Evolutionary conservation across 2,113 vertebrate species (phyloP).

Genomic region (Porphyrio hochstetteri): DNA sequence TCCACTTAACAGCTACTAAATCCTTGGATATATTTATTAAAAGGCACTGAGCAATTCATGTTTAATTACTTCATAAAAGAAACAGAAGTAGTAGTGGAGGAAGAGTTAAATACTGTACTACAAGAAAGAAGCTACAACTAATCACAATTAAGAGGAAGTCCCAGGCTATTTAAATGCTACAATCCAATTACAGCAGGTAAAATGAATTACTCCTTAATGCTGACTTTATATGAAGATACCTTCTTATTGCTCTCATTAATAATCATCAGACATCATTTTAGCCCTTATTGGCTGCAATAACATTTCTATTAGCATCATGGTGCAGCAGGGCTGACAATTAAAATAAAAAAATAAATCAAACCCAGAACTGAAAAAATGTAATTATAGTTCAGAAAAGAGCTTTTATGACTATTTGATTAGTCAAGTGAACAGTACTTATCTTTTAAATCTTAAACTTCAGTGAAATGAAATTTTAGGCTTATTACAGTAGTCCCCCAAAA

Average conservation of each 20-base stretch:
- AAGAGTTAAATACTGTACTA: constrained; percentile 80
- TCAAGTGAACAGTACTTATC: constrained; percentile 71
- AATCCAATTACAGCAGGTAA: constrained; percentile 88
- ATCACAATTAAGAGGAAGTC: constrained; percentile 86
- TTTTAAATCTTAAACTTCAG: constrained; percentile 69
- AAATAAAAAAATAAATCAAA: constrained; percentile 87
- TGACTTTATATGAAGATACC: constrained; percentile 90
- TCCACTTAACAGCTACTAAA: constrained; percentile 59
- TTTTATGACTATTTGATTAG: constrained; percentile 86
- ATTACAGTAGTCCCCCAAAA: not conserved
- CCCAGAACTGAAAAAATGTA: constrained; percentile 76
- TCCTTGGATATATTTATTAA: constrained; percentile 72
- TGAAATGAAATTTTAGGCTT: constrained; percentile 38
- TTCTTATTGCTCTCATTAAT: constrained; percentile 97
- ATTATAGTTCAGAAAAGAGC: constrained; percentile 81
- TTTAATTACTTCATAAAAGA: constrained; percentile 81
- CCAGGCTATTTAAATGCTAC: constrained; percentile 81
- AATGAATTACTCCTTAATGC: constrained; percentile 91
- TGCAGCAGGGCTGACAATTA: constrained; percentile 79
- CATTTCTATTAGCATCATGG: constrained; percentile 87
- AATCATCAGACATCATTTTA: constrained; percentile 90
- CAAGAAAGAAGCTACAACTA: constrained; percentile 78
- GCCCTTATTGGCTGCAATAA: constrained; percentile 85
- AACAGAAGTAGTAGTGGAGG: constrained; percentile 66
- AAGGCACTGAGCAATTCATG: constrained; percentile 59